Percentiles rank a stretch among this genome's conserved stretches.
phyloP scores from a whole-genome alignment of 2,797 vertebrate species.

The Channa striata region DNA sequence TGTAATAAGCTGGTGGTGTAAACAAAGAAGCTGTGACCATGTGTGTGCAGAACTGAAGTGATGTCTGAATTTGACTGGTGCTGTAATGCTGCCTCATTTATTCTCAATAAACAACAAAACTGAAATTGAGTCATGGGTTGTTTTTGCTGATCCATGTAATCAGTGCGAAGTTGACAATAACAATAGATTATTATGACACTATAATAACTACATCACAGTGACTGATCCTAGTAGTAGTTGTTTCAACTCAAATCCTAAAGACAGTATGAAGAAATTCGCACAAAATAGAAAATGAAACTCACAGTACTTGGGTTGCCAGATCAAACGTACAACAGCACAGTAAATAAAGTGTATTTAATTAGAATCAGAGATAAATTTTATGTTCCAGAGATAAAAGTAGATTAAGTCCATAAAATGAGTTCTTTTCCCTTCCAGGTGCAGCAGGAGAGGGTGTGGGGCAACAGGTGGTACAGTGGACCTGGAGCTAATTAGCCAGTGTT shows the following conservation, averaged over 20 bases:
- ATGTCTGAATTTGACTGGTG: slow-evolving; percentile 64
- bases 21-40: slow-evolving; percentile 45
- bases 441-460: too few relatives aligned
- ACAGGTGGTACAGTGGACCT: background rate
- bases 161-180: background rate
- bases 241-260: background rate
- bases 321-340: too few relatives aligned
- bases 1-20: slow-evolving; percentile 53
- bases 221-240: background rate
- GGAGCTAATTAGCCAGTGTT: background rate
- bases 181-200: too few relatives aligned
- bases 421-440: background rate
- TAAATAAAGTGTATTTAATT: too few relatives aligned
- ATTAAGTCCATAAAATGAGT: background rate
- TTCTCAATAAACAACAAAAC: slow-evolving; percentile 73
- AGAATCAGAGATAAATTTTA: too few relatives aligned
- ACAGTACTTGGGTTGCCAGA: too few relatives aligned
- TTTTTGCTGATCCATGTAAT: background rate
- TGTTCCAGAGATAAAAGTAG: background rate
- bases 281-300: background rate
- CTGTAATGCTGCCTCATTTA: slow-evolving; percentile 53
- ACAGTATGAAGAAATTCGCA: background rate
- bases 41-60: slow-evolving; percentile 39
- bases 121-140: slow-evolving; percentile 15
- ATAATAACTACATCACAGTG: background rate